Conservation (phyloP, 2,797 vertebrate genomes). For the Neosalanx taihuensis region DNA sequence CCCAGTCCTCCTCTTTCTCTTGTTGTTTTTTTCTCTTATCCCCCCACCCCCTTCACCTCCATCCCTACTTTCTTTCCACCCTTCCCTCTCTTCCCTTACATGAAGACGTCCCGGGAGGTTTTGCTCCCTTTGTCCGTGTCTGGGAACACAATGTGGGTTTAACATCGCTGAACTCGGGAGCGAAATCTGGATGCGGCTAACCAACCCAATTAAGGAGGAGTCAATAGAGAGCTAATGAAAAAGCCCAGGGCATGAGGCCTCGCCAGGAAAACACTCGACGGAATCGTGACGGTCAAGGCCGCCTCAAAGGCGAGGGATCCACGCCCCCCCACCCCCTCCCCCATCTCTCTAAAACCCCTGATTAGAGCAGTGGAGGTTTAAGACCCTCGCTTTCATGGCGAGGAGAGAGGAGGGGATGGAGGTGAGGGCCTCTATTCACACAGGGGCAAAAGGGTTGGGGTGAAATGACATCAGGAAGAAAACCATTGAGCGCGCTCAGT, state of each 20-base stretch:
- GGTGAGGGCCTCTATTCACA: conserved; percentile 64
- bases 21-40: too few relatives aligned
- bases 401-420: conserved; percentile 51
- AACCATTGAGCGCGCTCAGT: conserved; percentile 65
- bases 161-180: conserved; percentile 66
- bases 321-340: conserved; percentile 42
- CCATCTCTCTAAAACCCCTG: conserved; percentile 58
- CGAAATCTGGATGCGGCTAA: conserved; percentile 69
- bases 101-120: conserved; percentile 49
- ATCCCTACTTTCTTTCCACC: conserved; percentile 3
- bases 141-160: conserved; percentile 68
- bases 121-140: conserved; percentile 54
- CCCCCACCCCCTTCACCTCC: neutral
- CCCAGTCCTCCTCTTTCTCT: too few relatives aligned
- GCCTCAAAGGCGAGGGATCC: conserved; percentile 64
- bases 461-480: conserved; percentile 57
- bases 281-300: conserved; percentile 68
- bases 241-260: conserved; percentile 63
- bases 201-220: conserved; percentile 77
- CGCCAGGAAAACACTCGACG: conserved; percentile 66
- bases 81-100: conserved; percentile 42
- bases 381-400: conserved; percentile 50
- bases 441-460: conserved; percentile 63
- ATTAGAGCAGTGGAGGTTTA: conserved; percentile 70
- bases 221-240: conserved; percentile 81